Conservation (phyloP, 2,113 vertebrate genomes). For the Python bivittatus region DNA sequence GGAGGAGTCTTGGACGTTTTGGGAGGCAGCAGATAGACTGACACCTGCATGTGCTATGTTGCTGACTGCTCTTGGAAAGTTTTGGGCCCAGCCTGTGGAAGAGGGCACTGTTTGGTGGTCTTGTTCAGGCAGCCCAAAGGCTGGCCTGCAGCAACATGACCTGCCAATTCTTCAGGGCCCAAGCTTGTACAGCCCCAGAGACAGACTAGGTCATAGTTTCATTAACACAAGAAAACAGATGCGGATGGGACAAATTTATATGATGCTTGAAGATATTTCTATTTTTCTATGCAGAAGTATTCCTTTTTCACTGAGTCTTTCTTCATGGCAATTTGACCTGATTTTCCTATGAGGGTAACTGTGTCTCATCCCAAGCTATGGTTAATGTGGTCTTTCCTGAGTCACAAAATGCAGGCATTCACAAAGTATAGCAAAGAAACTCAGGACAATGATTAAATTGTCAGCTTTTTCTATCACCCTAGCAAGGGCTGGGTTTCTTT, state of each 20-base stretch:
- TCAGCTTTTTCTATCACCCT: not conserved
- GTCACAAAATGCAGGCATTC: not conserved
- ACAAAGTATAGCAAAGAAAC: not conserved
- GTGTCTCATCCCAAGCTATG: not conserved
- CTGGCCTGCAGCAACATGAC: not conserved
- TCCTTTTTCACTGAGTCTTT: not conserved
- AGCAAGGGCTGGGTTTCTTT: not conserved
- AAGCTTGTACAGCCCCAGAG: not conserved
- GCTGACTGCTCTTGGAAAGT: not conserved
- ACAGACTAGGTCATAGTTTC: not conserved
- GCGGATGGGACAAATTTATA: not conserved
- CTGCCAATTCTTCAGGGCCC: not conserved
- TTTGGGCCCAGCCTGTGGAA: not conserved
- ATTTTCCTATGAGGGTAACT: not conserved
- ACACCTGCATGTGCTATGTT: not conserved
- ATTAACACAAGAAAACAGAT: not conserved
- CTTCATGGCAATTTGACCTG: not conserved
- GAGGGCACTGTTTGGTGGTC: not conserved
- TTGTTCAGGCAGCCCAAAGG: not conserved
- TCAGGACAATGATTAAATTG: not conserved
- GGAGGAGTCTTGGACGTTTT: not conserved
- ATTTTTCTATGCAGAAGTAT: not conserved
- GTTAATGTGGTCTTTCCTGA: not conserved
- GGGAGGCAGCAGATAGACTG: not conserved
- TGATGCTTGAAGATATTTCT: not conserved